These are phyloP conservation scores for Carassius auratus DNA, from an alignment of 2,113 vertebrate genomes.

Conservation along the genomic window DNA sequence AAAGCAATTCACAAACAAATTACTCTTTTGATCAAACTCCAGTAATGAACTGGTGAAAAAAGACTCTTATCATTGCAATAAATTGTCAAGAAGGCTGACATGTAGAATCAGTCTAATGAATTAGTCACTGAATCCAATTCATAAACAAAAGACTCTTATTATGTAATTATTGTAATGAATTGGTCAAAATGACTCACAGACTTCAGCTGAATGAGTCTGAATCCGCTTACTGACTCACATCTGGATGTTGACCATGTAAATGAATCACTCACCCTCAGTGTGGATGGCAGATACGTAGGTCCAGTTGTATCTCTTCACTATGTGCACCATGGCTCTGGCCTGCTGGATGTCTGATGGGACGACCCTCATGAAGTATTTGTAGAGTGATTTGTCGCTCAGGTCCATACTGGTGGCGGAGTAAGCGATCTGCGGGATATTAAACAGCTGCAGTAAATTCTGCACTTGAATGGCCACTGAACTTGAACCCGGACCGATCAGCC, in stretches of 20 bases:
- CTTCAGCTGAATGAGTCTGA: neutral
- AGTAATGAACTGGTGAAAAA: no score
- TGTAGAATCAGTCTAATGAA: no score
- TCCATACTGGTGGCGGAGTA: conserved; percentile 99
- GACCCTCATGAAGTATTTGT: conserved; percentile 98
- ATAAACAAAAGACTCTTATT: no score
- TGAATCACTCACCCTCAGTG: conserved; percentile 85
- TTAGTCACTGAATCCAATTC: no score
- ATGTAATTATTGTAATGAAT: neutral
- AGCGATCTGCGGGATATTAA: conserved; percentile 99
- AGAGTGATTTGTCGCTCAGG: conserved; percentile 95
- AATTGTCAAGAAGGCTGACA: no score
- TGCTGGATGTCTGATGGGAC: conserved; percentile 97
- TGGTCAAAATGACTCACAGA: neutral
- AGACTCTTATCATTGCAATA: no score
- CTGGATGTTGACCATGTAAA: neutral
- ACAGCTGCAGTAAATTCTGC: conserved; percentile 96
- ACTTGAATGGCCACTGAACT: conserved; percentile 99
- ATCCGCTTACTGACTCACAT: neutral
- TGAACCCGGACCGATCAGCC: conserved; percentile 95
- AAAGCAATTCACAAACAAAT: no score
- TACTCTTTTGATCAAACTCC: no score
- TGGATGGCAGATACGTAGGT: conserved; percentile 98
- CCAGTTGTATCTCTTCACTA: conserved; percentile 99
- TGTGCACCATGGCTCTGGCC: conserved; percentile 98